phyloP scores from a whole-genome alignment of 2,113 vertebrate species.

The Ahaetulla prasina region DNA sequence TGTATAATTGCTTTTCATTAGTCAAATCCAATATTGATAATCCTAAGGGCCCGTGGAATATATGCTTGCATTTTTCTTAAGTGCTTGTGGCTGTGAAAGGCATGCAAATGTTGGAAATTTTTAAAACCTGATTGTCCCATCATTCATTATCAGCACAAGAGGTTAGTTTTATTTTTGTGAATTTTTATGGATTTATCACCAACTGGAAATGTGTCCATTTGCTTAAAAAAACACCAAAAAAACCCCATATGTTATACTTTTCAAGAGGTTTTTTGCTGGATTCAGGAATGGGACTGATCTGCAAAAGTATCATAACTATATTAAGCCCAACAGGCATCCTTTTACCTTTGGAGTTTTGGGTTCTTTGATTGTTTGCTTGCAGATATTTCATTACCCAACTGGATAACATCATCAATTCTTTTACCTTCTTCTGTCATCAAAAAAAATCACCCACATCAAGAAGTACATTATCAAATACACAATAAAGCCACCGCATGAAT shows the following conservation, averaged over 20 bases:
- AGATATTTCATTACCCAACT: neutral
- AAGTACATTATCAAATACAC: neutral
- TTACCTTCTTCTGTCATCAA: neutral
- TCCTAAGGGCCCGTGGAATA: neutral
- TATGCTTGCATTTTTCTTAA: neutral
- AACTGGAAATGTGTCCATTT: neutral
- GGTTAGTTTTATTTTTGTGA: neutral
- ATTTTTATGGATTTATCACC: neutral
- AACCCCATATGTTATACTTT: neutral
- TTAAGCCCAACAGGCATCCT: neutral
- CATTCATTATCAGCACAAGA: neutral
- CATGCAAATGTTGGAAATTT: neutral
- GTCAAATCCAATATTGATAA: neutral
- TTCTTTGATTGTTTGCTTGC: neutral
- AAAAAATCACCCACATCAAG: neutral
- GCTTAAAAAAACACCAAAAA: neutral
- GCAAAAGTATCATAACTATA: neutral
- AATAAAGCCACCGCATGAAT: neutral
- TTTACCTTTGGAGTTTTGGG: neutral
- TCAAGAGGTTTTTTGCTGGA: neutral
- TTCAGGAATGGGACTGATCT: neutral
- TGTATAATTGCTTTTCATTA: constrained; percentile 18
- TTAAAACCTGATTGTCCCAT: neutral
- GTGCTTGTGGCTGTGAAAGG: neutral
- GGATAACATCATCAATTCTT: neutral